Evolutionary conservation across 2,113 vertebrate genomes (phyloP).

Genomic region (Plecotus auritus): DNA sequence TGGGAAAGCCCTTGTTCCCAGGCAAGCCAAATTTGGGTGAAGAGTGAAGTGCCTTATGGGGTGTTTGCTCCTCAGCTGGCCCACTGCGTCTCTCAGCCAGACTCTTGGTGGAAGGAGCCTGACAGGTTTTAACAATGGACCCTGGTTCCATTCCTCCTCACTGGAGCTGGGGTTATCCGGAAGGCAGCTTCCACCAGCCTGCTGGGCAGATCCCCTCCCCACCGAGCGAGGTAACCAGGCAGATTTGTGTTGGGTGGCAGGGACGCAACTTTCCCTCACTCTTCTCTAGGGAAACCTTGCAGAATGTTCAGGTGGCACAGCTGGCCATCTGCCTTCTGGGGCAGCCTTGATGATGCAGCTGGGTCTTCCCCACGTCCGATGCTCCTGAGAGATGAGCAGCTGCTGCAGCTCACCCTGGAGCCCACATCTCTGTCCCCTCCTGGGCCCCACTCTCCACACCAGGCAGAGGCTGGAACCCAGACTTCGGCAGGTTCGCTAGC

Average conservation of each 20-base stretch:
- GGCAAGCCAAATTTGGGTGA: neutral
- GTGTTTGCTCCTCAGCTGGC: neutral
- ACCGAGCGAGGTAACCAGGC: slow-evolving; percentile 33
- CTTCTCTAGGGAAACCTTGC: neutral
- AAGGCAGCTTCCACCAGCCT: slow-evolving; percentile 48
- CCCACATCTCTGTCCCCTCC: neutral
- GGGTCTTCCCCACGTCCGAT: neutral
- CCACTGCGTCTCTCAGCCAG: neutral
- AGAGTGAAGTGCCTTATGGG: neutral
- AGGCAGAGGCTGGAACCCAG: neutral
- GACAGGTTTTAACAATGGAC: neutral
- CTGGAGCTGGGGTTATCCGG: slow-evolving; percentile 41
- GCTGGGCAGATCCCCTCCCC: slow-evolving; percentile 53
- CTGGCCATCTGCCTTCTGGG: neutral
- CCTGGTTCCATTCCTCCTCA: slow-evolving; percentile 18
- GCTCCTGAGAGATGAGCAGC: neutral
- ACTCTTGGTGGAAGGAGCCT: neutral
- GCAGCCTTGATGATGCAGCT: neutral
- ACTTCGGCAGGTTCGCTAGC: neutral
- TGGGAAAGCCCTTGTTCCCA: neutral
- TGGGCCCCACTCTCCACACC: neutral
- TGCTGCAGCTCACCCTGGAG: neutral
- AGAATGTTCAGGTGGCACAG: neutral
- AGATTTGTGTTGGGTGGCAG: neutral
- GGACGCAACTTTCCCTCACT: neutral